Conservation (phyloP, 2,113 vertebrate genomes). For the Balaenoptera acutorostrata region DNA sequence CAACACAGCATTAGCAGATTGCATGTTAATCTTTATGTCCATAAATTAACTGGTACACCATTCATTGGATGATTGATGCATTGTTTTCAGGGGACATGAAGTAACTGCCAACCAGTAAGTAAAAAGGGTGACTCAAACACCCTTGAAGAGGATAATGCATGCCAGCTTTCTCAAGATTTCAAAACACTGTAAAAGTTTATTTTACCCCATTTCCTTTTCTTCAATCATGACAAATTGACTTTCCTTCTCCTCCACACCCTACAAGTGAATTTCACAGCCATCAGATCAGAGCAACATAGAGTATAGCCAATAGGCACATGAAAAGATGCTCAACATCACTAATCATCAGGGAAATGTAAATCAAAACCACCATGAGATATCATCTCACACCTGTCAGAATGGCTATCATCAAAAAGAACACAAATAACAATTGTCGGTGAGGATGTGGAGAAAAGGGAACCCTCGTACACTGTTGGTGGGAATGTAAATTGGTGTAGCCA, state of each 20-base stretch:
- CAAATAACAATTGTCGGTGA: neutral
- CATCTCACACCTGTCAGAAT: neutral
- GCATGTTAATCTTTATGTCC: constrained; percentile 40
- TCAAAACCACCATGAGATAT: neutral
- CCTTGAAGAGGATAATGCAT: neutral
- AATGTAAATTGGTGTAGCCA: neutral
- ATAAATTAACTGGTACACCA: constrained; percentile 57
- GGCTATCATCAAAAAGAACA: neutral
- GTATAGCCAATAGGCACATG: neutral
- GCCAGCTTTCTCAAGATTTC: neutral
- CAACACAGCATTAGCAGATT: constrained; percentile 44
- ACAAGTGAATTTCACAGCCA: neutral
- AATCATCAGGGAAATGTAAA: neutral
- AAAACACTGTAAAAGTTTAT: neutral
- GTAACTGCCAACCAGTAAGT: neutral
- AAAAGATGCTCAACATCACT: neutral
- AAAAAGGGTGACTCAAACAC: neutral
- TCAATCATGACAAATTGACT: neutral
- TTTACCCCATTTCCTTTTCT: constrained; percentile 12
- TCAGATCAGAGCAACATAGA: neutral
- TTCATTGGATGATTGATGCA: constrained; percentile 9
- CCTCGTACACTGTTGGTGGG: neutral
- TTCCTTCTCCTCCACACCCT: neutral
- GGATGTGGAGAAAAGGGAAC: neutral
- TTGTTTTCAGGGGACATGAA: constrained; percentile 18